These are phyloP conservation scores for Octodon degus DNA, from an alignment of 2,113 vertebrate genomes.

Conservation along the genomic window DNA sequence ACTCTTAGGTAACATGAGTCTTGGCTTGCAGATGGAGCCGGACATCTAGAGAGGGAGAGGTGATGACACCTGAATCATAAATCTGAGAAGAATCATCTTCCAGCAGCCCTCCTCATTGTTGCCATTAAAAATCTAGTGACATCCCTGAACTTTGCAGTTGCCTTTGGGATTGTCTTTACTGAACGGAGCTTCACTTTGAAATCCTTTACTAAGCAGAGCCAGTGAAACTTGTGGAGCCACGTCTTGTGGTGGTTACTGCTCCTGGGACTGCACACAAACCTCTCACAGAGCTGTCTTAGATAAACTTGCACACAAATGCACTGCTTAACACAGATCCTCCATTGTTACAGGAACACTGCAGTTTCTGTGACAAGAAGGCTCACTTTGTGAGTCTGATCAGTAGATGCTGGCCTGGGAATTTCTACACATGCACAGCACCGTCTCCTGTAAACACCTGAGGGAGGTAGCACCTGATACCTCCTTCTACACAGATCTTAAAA, in stretches of 20 bases:
- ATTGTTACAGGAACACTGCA: rapidly evolving
- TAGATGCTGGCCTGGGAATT: background rate
- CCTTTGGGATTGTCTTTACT: background rate
- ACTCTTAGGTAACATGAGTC: background rate
- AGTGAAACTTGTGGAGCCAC: background rate
- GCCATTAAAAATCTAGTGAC: background rate
- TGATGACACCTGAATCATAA: background rate
- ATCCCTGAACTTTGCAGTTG: background rate
- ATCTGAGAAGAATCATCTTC: background rate
- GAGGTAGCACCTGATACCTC: rapidly evolving
- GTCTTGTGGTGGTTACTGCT: background rate
- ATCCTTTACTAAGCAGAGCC: background rate
- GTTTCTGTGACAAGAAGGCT: too few relatives aligned
- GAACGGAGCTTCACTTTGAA: rapidly evolving
- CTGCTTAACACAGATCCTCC: background rate
- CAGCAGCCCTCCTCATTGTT: background rate
- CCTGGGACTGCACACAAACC: background rate
- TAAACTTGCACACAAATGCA: background rate
- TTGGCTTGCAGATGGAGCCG: background rate
- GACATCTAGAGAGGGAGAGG: background rate
- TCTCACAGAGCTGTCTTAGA: background rate
- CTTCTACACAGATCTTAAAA: background rate
- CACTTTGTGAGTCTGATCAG: rapidly evolving
- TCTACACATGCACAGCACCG: background rate
- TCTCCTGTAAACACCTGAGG: background rate